phyloP scores from a whole-genome alignment of 1,140 invertebrate genomes.

The Magallana gigas region DNA sequence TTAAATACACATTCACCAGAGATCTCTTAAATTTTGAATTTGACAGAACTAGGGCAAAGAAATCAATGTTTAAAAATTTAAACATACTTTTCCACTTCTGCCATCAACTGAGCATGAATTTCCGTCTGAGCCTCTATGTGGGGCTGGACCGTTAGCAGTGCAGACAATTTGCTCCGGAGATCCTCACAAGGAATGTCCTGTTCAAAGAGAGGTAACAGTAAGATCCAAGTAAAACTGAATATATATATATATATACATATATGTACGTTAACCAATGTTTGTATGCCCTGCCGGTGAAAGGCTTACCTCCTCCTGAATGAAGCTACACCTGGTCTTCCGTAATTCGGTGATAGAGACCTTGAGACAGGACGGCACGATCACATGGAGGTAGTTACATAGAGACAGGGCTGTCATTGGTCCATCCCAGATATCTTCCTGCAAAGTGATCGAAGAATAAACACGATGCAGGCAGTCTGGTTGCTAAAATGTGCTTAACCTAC shows the following conservation, averaged over 20 bases:
- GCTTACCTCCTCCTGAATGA: slow-evolving; percentile 8
- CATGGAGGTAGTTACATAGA: slow-evolving; percentile 4
- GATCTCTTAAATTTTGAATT: too few relatives aligned
- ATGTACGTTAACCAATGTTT: too few relatives aligned
- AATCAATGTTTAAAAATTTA: too few relatives aligned
- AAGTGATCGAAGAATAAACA: neutral
- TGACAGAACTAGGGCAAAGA: too few relatives aligned
- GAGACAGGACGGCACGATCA: slow-evolving; percentile 11
- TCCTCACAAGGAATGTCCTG: slow-evolving; percentile 15
- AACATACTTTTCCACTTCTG: slow-evolving; percentile 2
- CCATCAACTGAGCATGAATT: neutral
- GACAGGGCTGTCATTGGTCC: slow-evolving; percentile 9
- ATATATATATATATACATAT: too few relatives aligned
- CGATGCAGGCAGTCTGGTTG: too few relatives aligned
- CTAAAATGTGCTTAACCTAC: too few relatives aligned
- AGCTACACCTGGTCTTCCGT: slow-evolving; percentile 1
- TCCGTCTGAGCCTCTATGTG: slow-evolving; percentile 6
- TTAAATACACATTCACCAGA: too few relatives aligned
- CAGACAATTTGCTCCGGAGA: neutral
- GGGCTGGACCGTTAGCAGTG: neutral
- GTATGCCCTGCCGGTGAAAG: neutral
- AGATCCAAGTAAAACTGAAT: too few relatives aligned
- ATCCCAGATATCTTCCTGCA: neutral
- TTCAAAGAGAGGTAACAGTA: neutral
- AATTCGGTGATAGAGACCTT: neutral